These are phyloP conservation scores for Pachypeltis micranthus DNA, from an alignment of 1,140 invertebrate species.

Conservation along the genomic window DNA sequence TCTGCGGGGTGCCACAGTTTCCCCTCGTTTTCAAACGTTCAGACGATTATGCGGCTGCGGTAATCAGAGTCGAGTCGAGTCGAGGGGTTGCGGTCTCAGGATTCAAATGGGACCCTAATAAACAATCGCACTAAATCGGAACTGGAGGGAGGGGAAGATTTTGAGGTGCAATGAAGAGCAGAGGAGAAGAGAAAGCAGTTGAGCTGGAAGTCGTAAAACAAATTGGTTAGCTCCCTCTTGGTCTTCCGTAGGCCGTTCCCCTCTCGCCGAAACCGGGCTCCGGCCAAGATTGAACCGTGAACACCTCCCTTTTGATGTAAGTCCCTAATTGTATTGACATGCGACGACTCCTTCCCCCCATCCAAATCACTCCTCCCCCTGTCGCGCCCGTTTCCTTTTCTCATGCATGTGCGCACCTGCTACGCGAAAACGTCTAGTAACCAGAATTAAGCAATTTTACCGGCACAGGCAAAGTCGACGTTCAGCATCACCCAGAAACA, in stretches of 20 bases:
- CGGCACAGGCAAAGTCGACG: too few relatives aligned
- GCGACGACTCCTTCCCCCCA: slow-evolving; percentile 1
- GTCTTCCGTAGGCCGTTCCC: too few relatives aligned
- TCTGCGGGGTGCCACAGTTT: too few relatives aligned
- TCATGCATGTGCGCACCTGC: too few relatives aligned
- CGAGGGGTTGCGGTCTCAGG: not conserved
- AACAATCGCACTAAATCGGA: not conserved
- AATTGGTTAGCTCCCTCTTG: not conserved
- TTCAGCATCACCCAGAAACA: too few relatives aligned
- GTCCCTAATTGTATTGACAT: slow-evolving; percentile 15
- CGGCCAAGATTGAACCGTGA: slow-evolving; percentile 12
- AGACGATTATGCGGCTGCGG: not conserved
- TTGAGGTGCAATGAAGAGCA: too few relatives aligned
- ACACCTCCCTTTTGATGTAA: slow-evolving; percentile 16
- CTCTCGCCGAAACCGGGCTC: not conserved
- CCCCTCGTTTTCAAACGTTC: not conserved
- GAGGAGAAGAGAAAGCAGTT: too few relatives aligned
- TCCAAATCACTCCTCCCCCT: too few relatives aligned
- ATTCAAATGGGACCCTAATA: not conserved
- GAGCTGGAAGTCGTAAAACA: slow-evolving; percentile 5
- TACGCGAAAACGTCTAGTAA: too few relatives aligned
- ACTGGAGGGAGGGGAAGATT: too few relatives aligned
- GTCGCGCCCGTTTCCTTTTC: too few relatives aligned
- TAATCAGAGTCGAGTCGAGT: not conserved
- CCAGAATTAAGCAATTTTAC: too few relatives aligned